Conservation (phyloP, 2,113 vertebrate genomes). For the Echinops telfairi region DNA sequence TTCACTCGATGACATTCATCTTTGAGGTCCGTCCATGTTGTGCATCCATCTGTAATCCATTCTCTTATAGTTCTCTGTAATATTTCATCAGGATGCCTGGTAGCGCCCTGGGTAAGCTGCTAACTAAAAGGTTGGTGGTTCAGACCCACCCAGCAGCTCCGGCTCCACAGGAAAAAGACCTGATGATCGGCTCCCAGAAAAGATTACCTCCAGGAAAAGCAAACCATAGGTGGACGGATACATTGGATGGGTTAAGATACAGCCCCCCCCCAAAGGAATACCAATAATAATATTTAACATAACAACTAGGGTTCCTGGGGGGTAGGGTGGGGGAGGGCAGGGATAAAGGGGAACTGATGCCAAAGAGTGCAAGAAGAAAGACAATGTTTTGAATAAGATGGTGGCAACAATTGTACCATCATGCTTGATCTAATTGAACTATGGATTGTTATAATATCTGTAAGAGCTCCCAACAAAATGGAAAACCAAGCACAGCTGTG, state of each 20-base stretch:
- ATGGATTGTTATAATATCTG: too few relatives aligned
- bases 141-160: neutral
- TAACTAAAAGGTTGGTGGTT: neutral
- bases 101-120: neutral
- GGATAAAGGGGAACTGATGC: too few relatives aligned
- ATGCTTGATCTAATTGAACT: too few relatives aligned
- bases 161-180: neutral
- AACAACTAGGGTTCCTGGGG: too few relatives aligned
- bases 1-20: neutral
- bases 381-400: too few relatives aligned
- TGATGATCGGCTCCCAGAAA: neutral
- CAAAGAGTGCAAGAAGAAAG: too few relatives aligned
- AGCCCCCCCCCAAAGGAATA: too few relatives aligned
- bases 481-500: neutral
- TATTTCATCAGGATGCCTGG: neutral
- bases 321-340: too few relatives aligned
- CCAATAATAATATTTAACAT: too few relatives aligned
- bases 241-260: too few relatives aligned
- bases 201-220: neutral
- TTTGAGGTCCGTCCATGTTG: neutral
- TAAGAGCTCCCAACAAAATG: too few relatives aligned
- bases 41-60: neutral
- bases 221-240: neutral
- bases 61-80: neutral
- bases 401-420: too few relatives aligned